Conservation (phyloP, 2,888 invertebrate species). For the Aradus depressus region DNA sequence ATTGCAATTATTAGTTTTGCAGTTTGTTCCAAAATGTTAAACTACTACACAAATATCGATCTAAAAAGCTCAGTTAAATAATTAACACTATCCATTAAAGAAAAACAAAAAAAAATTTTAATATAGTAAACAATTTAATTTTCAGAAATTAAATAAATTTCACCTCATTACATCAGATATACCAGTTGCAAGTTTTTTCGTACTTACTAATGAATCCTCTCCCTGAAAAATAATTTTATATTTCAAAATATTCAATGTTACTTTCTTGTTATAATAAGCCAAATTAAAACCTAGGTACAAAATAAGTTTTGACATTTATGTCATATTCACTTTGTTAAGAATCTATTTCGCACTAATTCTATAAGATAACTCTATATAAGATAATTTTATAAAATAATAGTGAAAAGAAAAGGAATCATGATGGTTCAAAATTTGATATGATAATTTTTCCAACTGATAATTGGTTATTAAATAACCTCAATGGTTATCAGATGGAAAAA, state of each 20-base stretch:
- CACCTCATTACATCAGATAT: slow-evolving; percentile 13
- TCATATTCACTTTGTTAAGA: too few relatives aligned
- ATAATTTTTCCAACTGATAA: too few relatives aligned
- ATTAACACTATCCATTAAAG: slow-evolving; percentile 11
- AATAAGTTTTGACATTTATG: too few relatives aligned
- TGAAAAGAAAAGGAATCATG: too few relatives aligned
- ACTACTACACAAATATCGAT: slow-evolving; percentile 12
- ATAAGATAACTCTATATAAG: too few relatives aligned
- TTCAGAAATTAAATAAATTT: slow-evolving; percentile 15
- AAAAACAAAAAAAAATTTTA: slow-evolving; percentile 2
- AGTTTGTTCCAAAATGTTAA: slow-evolving; percentile 12
- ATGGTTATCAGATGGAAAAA: too few relatives aligned
- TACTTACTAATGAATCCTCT: slow-evolving; percentile 56
- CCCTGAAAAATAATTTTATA: slow-evolving; percentile 45
- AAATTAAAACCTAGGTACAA: too few relatives aligned
- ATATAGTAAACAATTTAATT: slow-evolving; percentile 2
- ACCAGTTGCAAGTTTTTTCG: slow-evolving; percentile 26
- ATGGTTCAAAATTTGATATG: too few relatives aligned
- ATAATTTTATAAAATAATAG: too few relatives aligned
- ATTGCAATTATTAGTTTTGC: slow-evolving; percentile 12
- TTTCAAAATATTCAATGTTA: slow-evolving; percentile 11
- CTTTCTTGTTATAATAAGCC: too few relatives aligned
- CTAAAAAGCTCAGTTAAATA: slow-evolving; percentile 14
- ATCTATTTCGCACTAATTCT: too few relatives aligned
- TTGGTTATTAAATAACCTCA: too few relatives aligned